Evolutionary conservation across 30 jellyfish, hydroid and myxozoan genomes (phyloP).

Genomic region (Catostylus mosaicus): DNA sequence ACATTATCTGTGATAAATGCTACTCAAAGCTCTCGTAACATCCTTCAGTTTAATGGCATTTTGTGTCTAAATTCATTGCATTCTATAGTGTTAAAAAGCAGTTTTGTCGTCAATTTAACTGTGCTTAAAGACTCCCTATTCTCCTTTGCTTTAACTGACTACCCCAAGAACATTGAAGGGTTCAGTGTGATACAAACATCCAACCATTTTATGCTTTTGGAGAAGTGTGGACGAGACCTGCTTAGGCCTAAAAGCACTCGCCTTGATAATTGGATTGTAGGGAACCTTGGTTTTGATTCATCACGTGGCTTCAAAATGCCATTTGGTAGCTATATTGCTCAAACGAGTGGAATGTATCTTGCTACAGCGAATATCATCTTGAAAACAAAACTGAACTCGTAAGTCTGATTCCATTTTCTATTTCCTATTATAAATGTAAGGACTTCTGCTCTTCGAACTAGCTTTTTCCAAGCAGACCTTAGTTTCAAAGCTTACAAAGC

Average conservation of each 20-base stretch:
- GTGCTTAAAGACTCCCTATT: constrained; percentile 7
- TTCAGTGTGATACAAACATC: constrained; percentile 55
- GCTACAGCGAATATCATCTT: constrained; percentile 44
- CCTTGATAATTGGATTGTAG: constrained; percentile 45
- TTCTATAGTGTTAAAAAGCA: background rate
- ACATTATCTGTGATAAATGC: background rate
- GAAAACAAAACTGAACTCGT: constrained; percentile 16
- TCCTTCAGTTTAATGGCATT: constrained; percentile 17
- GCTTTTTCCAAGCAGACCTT: too few species aligned
- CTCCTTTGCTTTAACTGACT: constrained; percentile 34
- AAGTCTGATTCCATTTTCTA: too few species aligned
- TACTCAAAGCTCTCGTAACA: background rate
- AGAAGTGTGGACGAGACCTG: too few species aligned
- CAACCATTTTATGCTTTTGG: constrained; percentile 6
- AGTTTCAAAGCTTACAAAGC: too few species aligned
- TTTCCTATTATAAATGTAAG: too few species aligned
- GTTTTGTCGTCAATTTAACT: constrained; percentile 4
- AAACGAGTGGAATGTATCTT: constrained; percentile 31
- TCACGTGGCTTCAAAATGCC: constrained; percentile 56
- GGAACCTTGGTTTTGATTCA: constrained; percentile 34
- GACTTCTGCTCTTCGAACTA: too few species aligned
- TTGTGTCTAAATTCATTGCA: constrained; percentile 8
- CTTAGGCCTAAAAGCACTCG: background rate
- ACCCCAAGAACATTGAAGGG: constrained; percentile 41
- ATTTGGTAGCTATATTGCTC: constrained; percentile 41